phyloP scores from a whole-genome alignment of 2,113 vertebrate species.

The Pachycephala philippinensis region DNA sequence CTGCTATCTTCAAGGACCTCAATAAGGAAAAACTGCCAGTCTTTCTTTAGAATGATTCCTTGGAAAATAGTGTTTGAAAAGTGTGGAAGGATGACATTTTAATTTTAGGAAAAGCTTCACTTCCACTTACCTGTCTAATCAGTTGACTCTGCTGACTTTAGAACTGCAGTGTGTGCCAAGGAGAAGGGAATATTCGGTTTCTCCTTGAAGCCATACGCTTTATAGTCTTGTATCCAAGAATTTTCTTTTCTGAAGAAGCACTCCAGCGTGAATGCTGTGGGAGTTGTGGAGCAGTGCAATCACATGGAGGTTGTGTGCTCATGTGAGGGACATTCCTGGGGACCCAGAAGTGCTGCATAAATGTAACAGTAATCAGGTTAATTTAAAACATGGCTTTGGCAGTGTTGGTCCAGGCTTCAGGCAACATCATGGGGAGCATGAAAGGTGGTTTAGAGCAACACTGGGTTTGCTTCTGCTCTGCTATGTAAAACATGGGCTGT shows the following conservation, averaged over 20 bases:
- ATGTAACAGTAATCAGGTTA: neutral
- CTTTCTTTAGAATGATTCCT: slow-evolving; percentile 40
- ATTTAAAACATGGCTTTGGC: neutral
- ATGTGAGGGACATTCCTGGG: neutral
- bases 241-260: neutral
- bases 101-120: neutral
- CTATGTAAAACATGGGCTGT: neutral
- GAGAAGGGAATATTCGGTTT: neutral
- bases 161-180: neutral
- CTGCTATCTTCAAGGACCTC: slow-evolving; percentile 22
- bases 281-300: neutral
- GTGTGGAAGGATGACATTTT: slow-evolving; percentile 32
- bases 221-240: neutral
- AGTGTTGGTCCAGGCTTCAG: neutral
- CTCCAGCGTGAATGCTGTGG: neutral
- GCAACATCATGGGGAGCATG: neutral
- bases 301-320: rapidly evolving
- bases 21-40: slow-evolving; percentile 10
- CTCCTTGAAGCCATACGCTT: neutral
- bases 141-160: neutral
- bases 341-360: neutral
- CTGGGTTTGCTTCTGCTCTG: neutral
- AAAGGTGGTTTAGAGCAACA: neutral
- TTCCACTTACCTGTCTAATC: neutral
- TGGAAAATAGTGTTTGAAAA: slow-evolving; percentile 45